Evolutionary conservation across 2,888 invertebrate genomes (phyloP).

Genomic region (Selenia dentaria): DNA sequence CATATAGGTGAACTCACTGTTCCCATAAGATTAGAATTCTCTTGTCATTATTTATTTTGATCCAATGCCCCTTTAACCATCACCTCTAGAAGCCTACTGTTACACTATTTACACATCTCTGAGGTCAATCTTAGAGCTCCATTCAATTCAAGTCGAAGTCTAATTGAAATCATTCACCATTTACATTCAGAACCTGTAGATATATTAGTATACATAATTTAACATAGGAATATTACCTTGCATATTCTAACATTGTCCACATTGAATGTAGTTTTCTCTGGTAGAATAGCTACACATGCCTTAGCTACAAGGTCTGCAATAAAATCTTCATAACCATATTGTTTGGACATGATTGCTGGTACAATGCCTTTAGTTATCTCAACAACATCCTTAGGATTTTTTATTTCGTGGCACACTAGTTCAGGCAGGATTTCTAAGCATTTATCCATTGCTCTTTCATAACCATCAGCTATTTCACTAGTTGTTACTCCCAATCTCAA

Average conservation of each 20-base stretch:
- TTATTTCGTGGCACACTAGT: conserved; percentile 91
- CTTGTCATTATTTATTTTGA: too few species aligned
- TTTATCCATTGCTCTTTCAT: conserved; percentile 95
- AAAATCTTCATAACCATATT: conserved; percentile 98
- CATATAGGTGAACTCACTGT: too few species aligned
- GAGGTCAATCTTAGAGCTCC: too few species aligned
- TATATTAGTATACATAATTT: too few species aligned
- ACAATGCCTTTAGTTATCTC: conserved; percentile 90
- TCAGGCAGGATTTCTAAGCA: conserved; percentile 94
- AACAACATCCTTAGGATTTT: conserved; percentile 86
- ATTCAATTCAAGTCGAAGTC: too few species aligned
- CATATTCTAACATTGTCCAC: conserved; percentile 98
- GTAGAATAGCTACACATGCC: conserved; percentile 95
- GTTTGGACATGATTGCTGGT: conserved; percentile 97
- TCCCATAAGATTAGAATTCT: too few species aligned
- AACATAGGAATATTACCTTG: too few species aligned
- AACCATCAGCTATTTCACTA: conserved; percentile 97
- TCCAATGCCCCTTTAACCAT: too few species aligned
- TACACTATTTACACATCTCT: too few species aligned
- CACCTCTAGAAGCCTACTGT: too few species aligned
- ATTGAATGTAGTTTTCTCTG: conserved; percentile 95
- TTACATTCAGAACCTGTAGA: too few species aligned
- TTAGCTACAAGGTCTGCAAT: conserved; percentile 93
- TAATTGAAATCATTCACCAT: too few species aligned
- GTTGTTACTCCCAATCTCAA: conserved; percentile 98